These are phyloP conservation scores for Sebastes reedi DNA, from an alignment of 2,797 vertebrate genomes.

Conservation along the genomic window DNA sequence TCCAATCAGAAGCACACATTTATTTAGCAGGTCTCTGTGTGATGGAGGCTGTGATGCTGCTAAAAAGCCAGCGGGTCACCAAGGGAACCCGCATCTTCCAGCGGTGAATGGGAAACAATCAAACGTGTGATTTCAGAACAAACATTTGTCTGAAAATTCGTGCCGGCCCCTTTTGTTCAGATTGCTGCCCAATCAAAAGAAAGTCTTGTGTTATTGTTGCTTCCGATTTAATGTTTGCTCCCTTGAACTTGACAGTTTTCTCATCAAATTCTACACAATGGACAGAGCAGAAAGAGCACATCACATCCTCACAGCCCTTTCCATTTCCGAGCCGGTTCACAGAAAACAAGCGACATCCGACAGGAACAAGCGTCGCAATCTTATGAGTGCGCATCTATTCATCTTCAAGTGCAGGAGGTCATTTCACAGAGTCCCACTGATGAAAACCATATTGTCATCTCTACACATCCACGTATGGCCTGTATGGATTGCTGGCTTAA, in stretches of 20 bases:
- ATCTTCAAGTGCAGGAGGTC: not conserved
- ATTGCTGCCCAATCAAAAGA: not conserved
- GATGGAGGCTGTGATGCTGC: not conserved
- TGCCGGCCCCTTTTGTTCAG: not conserved
- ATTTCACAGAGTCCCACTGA: not conserved
- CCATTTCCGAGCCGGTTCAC: not conserved
- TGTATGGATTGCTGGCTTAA: not conserved
- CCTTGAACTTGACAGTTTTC: not conserved
- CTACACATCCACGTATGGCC: not conserved
- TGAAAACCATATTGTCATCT: constrained; percentile 9
- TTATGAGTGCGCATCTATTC: not conserved
- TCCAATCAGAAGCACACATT: constrained; percentile 14
- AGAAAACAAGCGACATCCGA: not conserved
- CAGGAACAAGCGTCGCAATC: not conserved
- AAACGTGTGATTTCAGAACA: constrained; percentile 5
- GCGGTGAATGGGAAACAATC: not conserved
- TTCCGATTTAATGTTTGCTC: not conserved
- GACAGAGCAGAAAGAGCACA: not conserved
- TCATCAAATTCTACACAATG: not conserved
- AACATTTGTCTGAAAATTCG: not conserved
- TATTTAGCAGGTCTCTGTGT: not conserved
- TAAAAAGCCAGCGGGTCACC: not conserved
- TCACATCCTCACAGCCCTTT: not conserved
- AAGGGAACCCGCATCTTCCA: not conserved
- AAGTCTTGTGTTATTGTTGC: not conserved